These are phyloP conservation scores for Gymnodraco acuticeps DNA, from an alignment of 2,797 vertebrate species.

Conservation along the genomic window DNA sequence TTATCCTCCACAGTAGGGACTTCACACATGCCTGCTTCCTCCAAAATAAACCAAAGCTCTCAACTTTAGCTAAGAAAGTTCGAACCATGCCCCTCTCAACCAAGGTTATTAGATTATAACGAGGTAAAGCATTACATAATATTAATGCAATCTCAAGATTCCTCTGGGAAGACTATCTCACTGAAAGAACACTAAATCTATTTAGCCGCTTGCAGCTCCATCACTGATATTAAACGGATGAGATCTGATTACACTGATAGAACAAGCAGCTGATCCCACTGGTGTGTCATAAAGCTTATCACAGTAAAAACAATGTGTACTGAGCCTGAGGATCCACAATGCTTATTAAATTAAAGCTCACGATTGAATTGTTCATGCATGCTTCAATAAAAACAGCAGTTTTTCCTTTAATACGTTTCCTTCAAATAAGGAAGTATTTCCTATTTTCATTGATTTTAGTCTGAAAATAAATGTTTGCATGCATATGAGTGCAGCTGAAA, in stretches of 20 bases:
- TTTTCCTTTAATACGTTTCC: not conserved
- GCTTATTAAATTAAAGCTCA: conserved; percentile 14
- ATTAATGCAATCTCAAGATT: not conserved
- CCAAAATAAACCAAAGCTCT: conserved; percentile 19
- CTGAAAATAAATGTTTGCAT: too few relatives aligned
- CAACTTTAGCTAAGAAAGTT: not conserved
- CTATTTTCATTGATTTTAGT: too few relatives aligned
- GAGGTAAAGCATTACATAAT: not conserved
- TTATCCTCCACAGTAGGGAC: conserved; percentile 19
- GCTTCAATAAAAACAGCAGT: conserved; percentile 26
- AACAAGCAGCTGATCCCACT: conserved; percentile 37
- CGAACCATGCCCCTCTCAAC: not conserved
- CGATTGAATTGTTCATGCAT: conserved; percentile 30
- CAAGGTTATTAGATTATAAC: not conserved
- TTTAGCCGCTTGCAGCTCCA: not conserved
- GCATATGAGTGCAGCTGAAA: too few relatives aligned
- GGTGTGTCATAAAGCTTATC: conserved; percentile 1
- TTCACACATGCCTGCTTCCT: conserved; percentile 2
- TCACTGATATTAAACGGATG: conserved; percentile 8
- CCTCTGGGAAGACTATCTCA: not conserved
- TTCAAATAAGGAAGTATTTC: not conserved
- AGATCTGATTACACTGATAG: conserved; percentile 30
- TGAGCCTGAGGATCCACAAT: conserved; percentile 1
- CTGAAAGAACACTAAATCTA: not conserved
- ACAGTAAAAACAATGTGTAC: conserved; percentile 3